A percentile compares a stretch with the other conserved stretches of the same genome.
Evolutionary conservation across 92 coral and sea anemone species (phyloP).

Genomic region (Palythoa heliodiscus): DNA sequence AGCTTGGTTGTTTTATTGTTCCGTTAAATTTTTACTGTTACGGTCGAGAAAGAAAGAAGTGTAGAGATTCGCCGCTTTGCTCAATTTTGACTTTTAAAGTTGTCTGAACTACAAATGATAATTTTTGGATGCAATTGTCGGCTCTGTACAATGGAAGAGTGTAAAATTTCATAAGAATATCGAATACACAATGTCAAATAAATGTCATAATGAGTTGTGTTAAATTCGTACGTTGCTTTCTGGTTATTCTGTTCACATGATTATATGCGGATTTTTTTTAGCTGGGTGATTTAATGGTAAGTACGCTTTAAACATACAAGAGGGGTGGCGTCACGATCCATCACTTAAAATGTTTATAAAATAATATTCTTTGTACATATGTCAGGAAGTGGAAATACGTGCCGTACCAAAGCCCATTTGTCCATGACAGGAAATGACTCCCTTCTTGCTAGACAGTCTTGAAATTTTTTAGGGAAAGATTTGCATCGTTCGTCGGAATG

Average conservation of each 20-base stretch:
- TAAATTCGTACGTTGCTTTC: not conserved
- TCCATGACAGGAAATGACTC: slow-evolving; percentile 20
- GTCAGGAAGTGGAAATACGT: slow-evolving; percentile 28
- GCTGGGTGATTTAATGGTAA: not conserved
- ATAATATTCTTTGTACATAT: slow-evolving; percentile 6
- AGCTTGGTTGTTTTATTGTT: slow-evolving; percentile 14
- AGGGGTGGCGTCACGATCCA: slow-evolving; percentile 35
- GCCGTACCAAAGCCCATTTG: slow-evolving; percentile 3
- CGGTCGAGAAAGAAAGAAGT: not conserved
- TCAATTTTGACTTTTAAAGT: slow-evolving; percentile 21
- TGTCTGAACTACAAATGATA: not conserved
- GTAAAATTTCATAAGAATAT: slow-evolving; percentile 24
- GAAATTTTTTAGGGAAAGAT: not conserved
- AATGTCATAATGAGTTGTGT: slow-evolving; percentile 32
- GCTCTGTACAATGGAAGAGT: slow-evolving; percentile 14
- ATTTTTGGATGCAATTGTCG: slow-evolving; percentile 23
- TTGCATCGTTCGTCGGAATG: slow-evolving; percentile 12
- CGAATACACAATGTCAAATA: slow-evolving; percentile 28
- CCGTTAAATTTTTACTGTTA: slow-evolving; percentile 12
- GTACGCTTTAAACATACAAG: not conserved
- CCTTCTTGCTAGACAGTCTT: not conserved
- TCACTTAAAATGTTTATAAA: slow-evolving; percentile 24
- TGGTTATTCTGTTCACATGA: not conserved
- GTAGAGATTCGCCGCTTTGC: not conserved
- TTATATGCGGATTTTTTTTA: not conserved